Base-by-base conservation (phyloP, 2,888 invertebrate genomes). In the Halictus quadricinctus region DNA sequence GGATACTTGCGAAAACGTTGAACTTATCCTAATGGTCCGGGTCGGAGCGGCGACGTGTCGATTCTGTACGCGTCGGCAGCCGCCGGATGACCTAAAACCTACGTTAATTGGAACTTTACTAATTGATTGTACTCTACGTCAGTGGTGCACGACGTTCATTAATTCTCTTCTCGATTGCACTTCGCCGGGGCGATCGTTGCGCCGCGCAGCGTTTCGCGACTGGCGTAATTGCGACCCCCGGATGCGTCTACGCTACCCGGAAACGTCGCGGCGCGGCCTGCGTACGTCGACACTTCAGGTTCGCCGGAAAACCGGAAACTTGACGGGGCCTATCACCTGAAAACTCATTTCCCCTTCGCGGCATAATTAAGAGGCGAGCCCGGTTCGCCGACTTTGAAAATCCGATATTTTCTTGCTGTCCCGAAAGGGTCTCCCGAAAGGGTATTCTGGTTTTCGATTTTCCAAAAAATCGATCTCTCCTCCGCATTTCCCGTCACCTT, bases 41-140 rank as follows among this genome's bases (percentile, higher is more conserved):
- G 66, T 66, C 36, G 73, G 25, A 43, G 75, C 54, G 43, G 80
- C 79, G 86, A 79, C 81, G 74, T 29, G 86, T 79, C 80, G 86
- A 86, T 80, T 69, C 86, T 66, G 74, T 46, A 73, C 77, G 77
- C 80, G 82, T 64, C 84, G 79, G 72, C 76, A 60, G 66, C 79
- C 88, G 72, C 81, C 81, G 88, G 81, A 78, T 86, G 85, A 89
- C 86, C 88, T 88, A 87, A 87, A 89, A 90, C 88, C 92, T 89
- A 91, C 81, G 90, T 90, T 90, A 91, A 93, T 92, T 92, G 92
- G 91, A 93, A 93, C 92, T 93, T 93, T 91, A 84, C 92, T 93
- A 92, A 93, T 92, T 92, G 91, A 94, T 94, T 94, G 94, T 94
- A 93, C 93, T 93, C 93, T 93, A 93, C 91, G 92, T 93, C 92